Evolutionary conservation across 30 jellyfish, hydroid and myxozoan species (phyloP), one percentile per base, ranked within the genome.

Genomic region (Pelagia noctiluca): DNA sequence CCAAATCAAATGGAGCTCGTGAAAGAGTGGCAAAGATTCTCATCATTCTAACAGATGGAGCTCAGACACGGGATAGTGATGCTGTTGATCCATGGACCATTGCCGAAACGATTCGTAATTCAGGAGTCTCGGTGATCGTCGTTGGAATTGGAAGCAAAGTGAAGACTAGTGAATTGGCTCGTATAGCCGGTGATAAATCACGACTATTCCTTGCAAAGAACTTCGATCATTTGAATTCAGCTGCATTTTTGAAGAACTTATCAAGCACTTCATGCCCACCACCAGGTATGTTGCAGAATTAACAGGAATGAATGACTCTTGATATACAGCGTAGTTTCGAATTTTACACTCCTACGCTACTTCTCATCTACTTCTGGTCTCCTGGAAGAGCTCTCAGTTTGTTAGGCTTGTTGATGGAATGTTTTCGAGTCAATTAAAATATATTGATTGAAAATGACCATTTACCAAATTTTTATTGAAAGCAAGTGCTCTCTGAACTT

Each of bases 11-110:
- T 34, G 96, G 96, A 23, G 96, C 84, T 34, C 84, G 96, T 29
- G 53, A 89, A 13, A 64, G 76, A 53, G 82, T 84, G 24, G 85
- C 89, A 35, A 90, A 83, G 52, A 25, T 90, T 36, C 68, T 90
- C 61, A 35, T 90, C 68, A 33, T 90, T 53, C 78, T 90, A 79
- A 90, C 97, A 26, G 97, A 90, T 79, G 97, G 97, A 18, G 61
- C 94, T 3, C 97, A 90, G 86, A 90, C 97, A 0, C 71, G 28
- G 24, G 97, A 81, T 68, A 80, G 60, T 3, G 97, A 80, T 73
- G 96, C 96, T 13, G 85, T 63, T 26, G 96, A 90, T 42, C 97
- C 97, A 16, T 90, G 87, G 12, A 86, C n/a, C 18, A 49, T 90
- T 21, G 97, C 96, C n/a, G 69, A 73, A 16, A 80, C 78, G 38